These are phyloP conservation scores for Tiaroga cobitis DNA, from an alignment of 2,797 vertebrate genomes.

Conservation along the genomic window DNA sequence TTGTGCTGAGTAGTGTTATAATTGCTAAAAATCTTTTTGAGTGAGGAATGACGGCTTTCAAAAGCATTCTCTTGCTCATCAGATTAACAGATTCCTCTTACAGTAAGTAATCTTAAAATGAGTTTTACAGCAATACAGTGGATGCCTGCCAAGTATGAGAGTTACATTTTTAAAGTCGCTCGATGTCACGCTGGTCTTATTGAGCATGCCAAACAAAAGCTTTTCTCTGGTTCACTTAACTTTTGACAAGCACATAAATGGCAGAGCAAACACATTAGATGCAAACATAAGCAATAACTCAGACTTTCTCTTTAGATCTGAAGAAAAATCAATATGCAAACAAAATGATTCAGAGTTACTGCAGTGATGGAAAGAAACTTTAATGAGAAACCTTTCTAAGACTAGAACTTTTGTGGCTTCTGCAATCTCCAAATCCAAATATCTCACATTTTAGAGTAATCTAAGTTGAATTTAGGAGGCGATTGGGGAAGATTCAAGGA, in stretches of 20 bases:
- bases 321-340: slow-evolving; percentile 72
- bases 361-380: slow-evolving; percentile 54
- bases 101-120: slow-evolving; percentile 46
- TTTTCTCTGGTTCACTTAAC: slow-evolving; percentile 46
- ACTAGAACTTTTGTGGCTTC: slow-evolving; percentile 8
- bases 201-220: slow-evolving; percentile 43
- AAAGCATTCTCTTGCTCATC: slow-evolving; percentile 39
- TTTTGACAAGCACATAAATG: slow-evolving; percentile 58
- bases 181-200: slow-evolving; percentile 24
- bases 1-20: slow-evolving; percentile 14
- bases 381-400: slow-evolving; percentile 61
- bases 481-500: slow-evolving; percentile 47
- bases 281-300: slow-evolving; percentile 61
- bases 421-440: slow-evolving; percentile 52
- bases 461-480: slow-evolving; percentile 47
- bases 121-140: slow-evolving; percentile 51
- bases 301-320: slow-evolving; percentile 55
- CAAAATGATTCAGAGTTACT: slow-evolving; percentile 63
- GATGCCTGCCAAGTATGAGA: slow-evolving; percentile 63
- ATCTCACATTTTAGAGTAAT: slow-evolving; percentile 15
- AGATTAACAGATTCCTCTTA: slow-evolving; percentile 45
- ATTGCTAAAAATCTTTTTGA: slow-evolving; percentile 28
- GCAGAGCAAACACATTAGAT: slow-evolving; percentile 63
- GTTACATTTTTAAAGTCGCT: slow-evolving; percentile 53
- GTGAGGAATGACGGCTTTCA: slow-evolving; percentile 28